Conservation (phyloP, 2,113 vertebrate genomes). For the Apus apus region DNA sequence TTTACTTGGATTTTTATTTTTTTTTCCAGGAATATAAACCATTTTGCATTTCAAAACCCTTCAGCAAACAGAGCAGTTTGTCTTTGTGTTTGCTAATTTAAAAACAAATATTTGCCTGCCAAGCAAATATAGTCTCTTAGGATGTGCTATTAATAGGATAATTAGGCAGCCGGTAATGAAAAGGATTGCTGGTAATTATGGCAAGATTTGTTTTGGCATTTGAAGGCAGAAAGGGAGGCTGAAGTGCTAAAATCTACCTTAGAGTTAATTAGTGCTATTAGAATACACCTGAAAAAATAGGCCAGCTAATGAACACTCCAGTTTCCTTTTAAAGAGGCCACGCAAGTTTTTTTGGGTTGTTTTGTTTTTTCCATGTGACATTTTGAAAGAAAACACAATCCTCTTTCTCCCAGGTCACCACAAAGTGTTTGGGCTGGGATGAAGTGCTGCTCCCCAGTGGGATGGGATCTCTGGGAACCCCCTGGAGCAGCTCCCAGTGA, state of each 20-base stretch:
- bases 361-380: background rate
- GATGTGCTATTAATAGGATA: slow-evolving; percentile 99
- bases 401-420: background rate
- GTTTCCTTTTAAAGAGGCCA: slow-evolving; percentile 60
- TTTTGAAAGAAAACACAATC: background rate
- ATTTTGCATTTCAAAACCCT: slow-evolving; percentile 82
- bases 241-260: slow-evolving; percentile 94
- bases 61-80: slow-evolving; percentile 91
- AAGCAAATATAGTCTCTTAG: slow-evolving; percentile 92
- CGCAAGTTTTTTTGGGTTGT: background rate
- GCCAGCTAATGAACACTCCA: slow-evolving; percentile 67
- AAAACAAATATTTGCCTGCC: slow-evolving; percentile 99
- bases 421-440: fast-evolving
- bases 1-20: slow-evolving; percentile 63
- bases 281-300: slow-evolving; percentile 88
- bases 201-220: slow-evolving; percentile 99
- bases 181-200: slow-evolving; percentile 98
- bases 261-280: slow-evolving; percentile 91
- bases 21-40: slow-evolving; percentile 77
- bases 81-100: slow-evolving; percentile 96
- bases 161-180: slow-evolving; percentile 98
- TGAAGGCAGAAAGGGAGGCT: slow-evolving; percentile 88
- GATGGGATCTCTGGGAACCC: background rate
- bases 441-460: fast-evolving
- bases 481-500: fast-evolving